phyloP scores from a whole-genome alignment of 2,888 invertebrate genomes.

The Apodemia duryi region DNA sequence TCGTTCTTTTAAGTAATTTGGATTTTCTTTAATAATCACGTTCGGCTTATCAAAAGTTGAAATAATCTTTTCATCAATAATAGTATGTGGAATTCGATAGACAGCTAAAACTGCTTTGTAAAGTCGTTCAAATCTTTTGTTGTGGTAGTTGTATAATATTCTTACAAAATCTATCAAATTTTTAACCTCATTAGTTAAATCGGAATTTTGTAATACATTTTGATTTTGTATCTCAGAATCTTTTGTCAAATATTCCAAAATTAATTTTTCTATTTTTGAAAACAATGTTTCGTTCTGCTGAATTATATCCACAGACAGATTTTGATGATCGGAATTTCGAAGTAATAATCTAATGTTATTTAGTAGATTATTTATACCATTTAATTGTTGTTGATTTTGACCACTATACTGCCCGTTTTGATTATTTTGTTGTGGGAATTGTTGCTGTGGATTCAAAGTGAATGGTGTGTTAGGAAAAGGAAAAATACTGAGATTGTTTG shows the following conservation, averaged over 20 bases:
- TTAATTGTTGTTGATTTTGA: not conserved
- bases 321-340: not conserved
- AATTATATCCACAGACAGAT: not conserved
- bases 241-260: constrained; percentile 1
- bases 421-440: not conserved
- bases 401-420: not conserved
- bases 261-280: not conserved
- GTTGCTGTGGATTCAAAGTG: not conserved
- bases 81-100: not conserved
- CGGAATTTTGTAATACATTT: not conserved
- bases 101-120: not conserved
- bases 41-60: not conserved
- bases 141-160: not conserved
- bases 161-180: not conserved
- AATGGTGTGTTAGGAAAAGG: not conserved
- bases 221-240: not conserved
- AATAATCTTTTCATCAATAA: constrained; percentile 6
- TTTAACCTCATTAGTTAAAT: not conserved
- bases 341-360: constrained; percentile 7
- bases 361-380: not conserved
- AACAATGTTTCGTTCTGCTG: not conserved
- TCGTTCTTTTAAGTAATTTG: not conserved
- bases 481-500: not conserved
- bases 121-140: constrained; percentile 5
- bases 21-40: not conserved